phyloP scores from a whole-genome alignment of 2,888 invertebrate genomes.

The Molorchus minor region DNA sequence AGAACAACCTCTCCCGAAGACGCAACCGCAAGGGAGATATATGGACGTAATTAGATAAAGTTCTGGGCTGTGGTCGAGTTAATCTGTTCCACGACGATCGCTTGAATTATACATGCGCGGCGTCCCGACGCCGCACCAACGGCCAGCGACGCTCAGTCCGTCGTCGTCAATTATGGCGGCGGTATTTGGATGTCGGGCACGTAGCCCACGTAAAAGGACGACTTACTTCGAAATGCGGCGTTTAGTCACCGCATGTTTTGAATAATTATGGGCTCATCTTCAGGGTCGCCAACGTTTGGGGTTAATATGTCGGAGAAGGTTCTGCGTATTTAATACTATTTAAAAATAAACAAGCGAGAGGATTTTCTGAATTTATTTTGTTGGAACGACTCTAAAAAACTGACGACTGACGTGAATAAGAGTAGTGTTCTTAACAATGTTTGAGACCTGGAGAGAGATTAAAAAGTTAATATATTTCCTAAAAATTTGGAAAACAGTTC shows the following conservation, averaged over 20 bases:
- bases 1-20: constrained; percentile 47
- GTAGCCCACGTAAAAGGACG: constrained; percentile 28
- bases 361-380: too few relatives aligned
- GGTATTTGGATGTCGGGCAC: constrained; percentile 37
- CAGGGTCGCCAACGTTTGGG: background rate
- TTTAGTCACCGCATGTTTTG: constrained; percentile 31
- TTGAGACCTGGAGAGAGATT: too few relatives aligned
- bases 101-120: constrained; percentile 51
- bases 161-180: constrained; percentile 39
- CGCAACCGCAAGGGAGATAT: constrained; percentile 56
- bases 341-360: too few relatives aligned
- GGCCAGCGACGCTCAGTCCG: constrained; percentile 33
- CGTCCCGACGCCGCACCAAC: constrained; percentile 45
- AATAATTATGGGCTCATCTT: constrained; percentile 24
- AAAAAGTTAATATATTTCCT: too few relatives aligned
- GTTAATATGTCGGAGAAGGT: too few relatives aligned
- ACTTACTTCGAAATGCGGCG: constrained; percentile 28
- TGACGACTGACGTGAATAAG: too few relatives aligned
- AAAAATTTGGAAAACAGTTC: too few relatives aligned
- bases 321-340: too few relatives aligned
- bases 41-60: constrained; percentile 62
- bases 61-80: constrained; percentile 60
- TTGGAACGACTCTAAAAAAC: too few relatives aligned
- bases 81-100: constrained; percentile 55
- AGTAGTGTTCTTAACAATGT: too few relatives aligned